Evolutionary conservation across 1,140 invertebrate species (phyloP).

Genomic region (Tribolium castaneum): DNA sequence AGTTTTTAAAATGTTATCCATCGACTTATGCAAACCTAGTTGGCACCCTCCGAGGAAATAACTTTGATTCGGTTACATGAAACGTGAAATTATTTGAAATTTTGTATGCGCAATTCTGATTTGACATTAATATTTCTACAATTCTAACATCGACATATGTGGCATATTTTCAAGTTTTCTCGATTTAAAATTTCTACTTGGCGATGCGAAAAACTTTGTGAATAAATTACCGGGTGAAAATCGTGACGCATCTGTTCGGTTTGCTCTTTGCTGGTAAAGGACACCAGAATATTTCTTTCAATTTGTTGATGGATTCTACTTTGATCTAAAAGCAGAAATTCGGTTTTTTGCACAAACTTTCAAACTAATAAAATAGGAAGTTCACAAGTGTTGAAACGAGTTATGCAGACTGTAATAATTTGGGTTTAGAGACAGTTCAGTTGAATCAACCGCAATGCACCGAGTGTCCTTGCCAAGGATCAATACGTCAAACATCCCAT

Average conservation of each 20-base stretch:
- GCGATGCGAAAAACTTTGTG: slow-evolving; percentile 44
- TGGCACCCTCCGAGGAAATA: not conserved
- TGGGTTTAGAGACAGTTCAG: not conserved
- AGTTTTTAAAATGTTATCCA: not conserved
- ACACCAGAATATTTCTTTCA: slow-evolving; percentile 1
- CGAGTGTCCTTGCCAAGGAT: not conserved
- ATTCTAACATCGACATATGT: slow-evolving; percentile 43
- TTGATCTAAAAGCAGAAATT: not conserved
- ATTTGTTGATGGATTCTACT: slow-evolving; percentile 9
- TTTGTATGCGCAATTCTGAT: slow-evolving; percentile 26
- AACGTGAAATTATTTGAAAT: slow-evolving; percentile 37
- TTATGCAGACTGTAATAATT: not conserved
- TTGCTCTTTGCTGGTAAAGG: slow-evolving; percentile 11
- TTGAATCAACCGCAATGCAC: not conserved
- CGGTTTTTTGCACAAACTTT: not conserved
- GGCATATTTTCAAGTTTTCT: slow-evolving; percentile 39
- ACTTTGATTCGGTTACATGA: slow-evolving; percentile 10
- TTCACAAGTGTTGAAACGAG: not conserved
- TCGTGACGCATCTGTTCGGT: slow-evolving; percentile 36
- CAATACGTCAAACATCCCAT: not conserved
- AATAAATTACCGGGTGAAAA: slow-evolving; percentile 38
- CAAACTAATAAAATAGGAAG: not conserved
- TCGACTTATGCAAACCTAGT: not conserved
- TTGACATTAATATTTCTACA: slow-evolving; percentile 40
- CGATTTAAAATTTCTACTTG: slow-evolving; percentile 41